Base-by-base conservation (phyloP, 2,113 vertebrate genomes). In the Pyrgilauda ruficollis region DNA sequence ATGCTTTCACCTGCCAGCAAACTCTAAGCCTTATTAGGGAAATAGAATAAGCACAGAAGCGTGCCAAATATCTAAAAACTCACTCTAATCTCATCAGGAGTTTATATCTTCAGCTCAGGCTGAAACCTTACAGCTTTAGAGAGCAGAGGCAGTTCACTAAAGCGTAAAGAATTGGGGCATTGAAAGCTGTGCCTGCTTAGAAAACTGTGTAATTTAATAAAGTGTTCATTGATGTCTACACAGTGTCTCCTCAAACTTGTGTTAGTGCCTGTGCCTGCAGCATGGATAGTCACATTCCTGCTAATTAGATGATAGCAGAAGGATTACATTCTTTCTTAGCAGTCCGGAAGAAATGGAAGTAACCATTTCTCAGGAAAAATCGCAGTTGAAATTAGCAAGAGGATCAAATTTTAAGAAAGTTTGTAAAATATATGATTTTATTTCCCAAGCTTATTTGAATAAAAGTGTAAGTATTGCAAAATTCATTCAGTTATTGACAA, bases 191-290 rank as follows among this genome's bases (percentile, higher is more conserved):
- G 91, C 89, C 85, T 97, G 96, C 97, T 97, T 97, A 95, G 92
- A 80, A 92, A 93, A 95, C 91, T 97, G 95, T 97, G 94, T 98
- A 97, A 98, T 98, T 98, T 95, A 98, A 98, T 98, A 96, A 98
- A 96, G 62, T 70, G 96, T 92, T 97, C 97, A 96, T 80, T 97
- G 97, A 95, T 97, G 96, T 97, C 96, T 96, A 95, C 81, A 94
- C 77, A 61, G 82, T 50, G 85, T 86, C 94, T 94, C 86, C 88
- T 97, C 97, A 96, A 94, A 95, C 95, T 93, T 91, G 94, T 92
- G 95, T 81, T 93, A 94, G 81, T 84, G 94, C 55, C 21, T 79
- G 88, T 95, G 97, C 96, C 95, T 82, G 90, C 69, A 98, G 97
- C 96, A 89, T 39, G 67, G 85, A 95, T 73, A 93, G 84, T 91